Evolutionary conservation across 2,888 invertebrate genomes (phyloP).

Genomic region (Synanthedon andrenaeformis): DNA sequence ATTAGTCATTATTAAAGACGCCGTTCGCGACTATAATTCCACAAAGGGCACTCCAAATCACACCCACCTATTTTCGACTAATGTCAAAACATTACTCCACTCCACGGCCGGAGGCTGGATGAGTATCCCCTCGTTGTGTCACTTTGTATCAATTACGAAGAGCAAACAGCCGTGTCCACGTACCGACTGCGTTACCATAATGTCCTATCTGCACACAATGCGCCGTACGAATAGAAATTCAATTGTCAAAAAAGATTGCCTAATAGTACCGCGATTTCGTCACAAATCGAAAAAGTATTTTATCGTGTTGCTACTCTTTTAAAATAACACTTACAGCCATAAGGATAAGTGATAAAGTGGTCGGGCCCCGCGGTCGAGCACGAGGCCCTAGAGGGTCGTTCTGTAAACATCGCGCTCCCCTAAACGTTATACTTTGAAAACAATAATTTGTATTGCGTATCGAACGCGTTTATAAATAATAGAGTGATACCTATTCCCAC

Average conservation of each 20-base stretch:
- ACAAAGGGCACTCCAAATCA: constrained; percentile 71
- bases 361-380: constrained; percentile 15
- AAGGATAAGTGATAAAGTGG: constrained; percentile 40
- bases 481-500: constrained; percentile 57
- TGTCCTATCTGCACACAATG: constrained; percentile 51
- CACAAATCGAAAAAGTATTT: constrained; percentile 45
- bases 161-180: constrained; percentile 58
- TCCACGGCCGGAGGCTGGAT: constrained; percentile 50
- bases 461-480: constrained; percentile 70
- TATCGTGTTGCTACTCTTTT: constrained; percentile 16
- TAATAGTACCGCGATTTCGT: constrained; percentile 47
- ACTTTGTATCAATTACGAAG: constrained; percentile 70
- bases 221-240: constrained; percentile 57
- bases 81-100: constrained; percentile 66
- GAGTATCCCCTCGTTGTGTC: constrained; percentile 62
- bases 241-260: constrained; percentile 65
- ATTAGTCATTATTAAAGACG: constrained; percentile 70
- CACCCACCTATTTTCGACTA: constrained; percentile 64
- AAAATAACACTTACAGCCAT: constrained; percentile 39
- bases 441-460: constrained; percentile 72
- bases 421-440: constrained; percentile 72
- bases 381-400: constrained; percentile 57
- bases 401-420: constrained; percentile 65
- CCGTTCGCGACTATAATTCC: constrained; percentile 66
- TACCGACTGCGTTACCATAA: constrained; percentile 27